Evolutionary conservation across 2,113 vertebrate genomes (phyloP).

Genomic region (Mormoops blainvillei): DNA sequence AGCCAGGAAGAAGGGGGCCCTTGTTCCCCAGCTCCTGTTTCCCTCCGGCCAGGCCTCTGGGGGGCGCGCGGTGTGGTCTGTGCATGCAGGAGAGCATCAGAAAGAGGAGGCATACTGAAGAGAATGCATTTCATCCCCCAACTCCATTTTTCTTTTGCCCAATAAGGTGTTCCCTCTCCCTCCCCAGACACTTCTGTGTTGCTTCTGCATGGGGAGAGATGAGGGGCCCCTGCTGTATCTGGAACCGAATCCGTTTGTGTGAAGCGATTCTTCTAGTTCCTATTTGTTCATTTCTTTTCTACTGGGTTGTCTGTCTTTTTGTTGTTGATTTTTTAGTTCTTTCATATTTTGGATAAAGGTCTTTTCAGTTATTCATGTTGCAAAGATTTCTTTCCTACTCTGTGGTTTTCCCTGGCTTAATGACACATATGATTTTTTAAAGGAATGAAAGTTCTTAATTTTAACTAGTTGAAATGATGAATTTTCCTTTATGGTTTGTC

Average conservation of each 20-base stretch:
- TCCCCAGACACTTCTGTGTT: neutral
- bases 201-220: neutral
- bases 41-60: no score
- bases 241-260: neutral
- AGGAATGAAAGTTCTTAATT: neutral
- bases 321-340: neutral
- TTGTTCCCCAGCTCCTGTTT: neutral
- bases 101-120: neutral
- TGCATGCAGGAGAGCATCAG: neutral
- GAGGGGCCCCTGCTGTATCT: neutral
- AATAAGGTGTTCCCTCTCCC: fast-evolving
- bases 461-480: neutral
- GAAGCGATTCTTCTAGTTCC: neutral
- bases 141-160: neutral
- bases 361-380: neutral
- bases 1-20: neutral
- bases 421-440: neutral
- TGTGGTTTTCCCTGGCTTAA: neutral
- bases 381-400: neutral
- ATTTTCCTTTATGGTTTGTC: neutral
- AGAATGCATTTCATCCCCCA: neutral
- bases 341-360: conserved; percentile 7
- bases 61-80: neutral
- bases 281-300: neutral
- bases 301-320: neutral